A percentile compares a stretch with the other conserved stretches of the same genome.
Evolutionary conservation across 2,113 vertebrate species (phyloP).

Genomic region (Sprattus sprattus): DNA sequence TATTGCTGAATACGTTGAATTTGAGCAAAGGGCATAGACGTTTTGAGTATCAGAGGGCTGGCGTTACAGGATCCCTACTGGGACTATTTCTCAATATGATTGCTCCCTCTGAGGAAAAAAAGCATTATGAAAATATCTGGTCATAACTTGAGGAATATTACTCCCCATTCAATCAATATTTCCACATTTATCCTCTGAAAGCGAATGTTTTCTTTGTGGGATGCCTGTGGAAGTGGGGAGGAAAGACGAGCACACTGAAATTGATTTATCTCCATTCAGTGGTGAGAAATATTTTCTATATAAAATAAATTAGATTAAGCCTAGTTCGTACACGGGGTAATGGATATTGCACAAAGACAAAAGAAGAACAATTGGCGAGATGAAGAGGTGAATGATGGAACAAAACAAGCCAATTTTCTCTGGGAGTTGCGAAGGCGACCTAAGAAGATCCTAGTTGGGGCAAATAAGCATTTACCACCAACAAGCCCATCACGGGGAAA

Average conservation of each 20-base stretch:
- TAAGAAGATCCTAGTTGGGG: not conserved
- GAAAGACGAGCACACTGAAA: constrained; percentile 67
- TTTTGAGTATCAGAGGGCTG: constrained; percentile 46
- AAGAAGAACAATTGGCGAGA: constrained; percentile 21
- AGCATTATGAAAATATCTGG: constrained; percentile 59
- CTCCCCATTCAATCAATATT: constrained; percentile 64
- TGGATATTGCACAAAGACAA: constrained; percentile 42
- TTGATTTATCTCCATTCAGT: constrained; percentile 70
- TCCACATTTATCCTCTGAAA: constrained; percentile 57
- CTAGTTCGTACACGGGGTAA: constrained; percentile 45
- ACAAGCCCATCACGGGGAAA: not conserved
- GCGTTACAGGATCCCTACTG: constrained; percentile 48
- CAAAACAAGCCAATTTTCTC: constrained; percentile 18
- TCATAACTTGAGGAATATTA: constrained; percentile 60
- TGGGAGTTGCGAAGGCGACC: not conserved
- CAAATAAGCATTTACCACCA: not conserved
- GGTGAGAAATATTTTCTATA: constrained; percentile 71
- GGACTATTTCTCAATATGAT: constrained; percentile 44
- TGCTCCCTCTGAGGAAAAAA: constrained; percentile 43
- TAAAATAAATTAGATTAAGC: constrained; percentile 61
- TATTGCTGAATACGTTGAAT: constrained; percentile 45
- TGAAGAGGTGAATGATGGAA: constrained; percentile 32
- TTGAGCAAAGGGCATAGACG: constrained; percentile 38
- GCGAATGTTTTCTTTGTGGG: constrained; percentile 53
- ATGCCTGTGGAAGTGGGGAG: constrained; percentile 61